phyloP scores from a whole-genome alignment of 2,888 invertebrate genomes.

The Brachypalpus laphriformis region DNA sequence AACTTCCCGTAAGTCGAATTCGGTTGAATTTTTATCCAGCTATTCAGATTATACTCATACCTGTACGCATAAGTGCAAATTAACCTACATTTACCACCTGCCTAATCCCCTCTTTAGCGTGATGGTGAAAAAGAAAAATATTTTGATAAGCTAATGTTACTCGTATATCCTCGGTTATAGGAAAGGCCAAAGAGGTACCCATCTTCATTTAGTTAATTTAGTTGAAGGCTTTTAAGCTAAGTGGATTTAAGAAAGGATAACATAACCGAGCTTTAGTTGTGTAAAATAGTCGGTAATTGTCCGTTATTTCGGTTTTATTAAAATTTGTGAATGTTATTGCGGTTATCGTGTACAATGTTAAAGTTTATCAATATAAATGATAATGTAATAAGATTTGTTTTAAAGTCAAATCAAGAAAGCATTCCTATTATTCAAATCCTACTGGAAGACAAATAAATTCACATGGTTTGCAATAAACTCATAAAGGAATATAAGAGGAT shows the following conservation, averaged over 20 bases:
- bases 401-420: neutral
- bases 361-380: neutral
- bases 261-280: neutral
- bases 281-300: neutral
- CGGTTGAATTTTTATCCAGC: neutral
- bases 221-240: neutral
- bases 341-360: neutral
- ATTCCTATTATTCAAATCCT: neutral
- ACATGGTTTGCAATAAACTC: slow-evolving; percentile 1
- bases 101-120: neutral
- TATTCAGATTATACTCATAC: neutral
- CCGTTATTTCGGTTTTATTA: neutral
- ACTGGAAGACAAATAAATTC: neutral
- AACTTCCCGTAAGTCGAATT: neutral
- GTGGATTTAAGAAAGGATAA: slow-evolving; percentile 5
- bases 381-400: neutral
- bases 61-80: slow-evolving; percentile 12
- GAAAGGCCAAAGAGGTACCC: neutral
- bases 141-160: slow-evolving; percentile 9
- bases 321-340: neutral
- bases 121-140: slow-evolving; percentile 1
- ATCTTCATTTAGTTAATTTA: slow-evolving; percentile 3
- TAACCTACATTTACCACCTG: slow-evolving; percentile 20
- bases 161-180: neutral
- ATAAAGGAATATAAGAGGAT: slow-evolving; percentile 32